phyloP scores from a whole-genome alignment of 2,797 vertebrate species.

The Otus scops region DNA sequence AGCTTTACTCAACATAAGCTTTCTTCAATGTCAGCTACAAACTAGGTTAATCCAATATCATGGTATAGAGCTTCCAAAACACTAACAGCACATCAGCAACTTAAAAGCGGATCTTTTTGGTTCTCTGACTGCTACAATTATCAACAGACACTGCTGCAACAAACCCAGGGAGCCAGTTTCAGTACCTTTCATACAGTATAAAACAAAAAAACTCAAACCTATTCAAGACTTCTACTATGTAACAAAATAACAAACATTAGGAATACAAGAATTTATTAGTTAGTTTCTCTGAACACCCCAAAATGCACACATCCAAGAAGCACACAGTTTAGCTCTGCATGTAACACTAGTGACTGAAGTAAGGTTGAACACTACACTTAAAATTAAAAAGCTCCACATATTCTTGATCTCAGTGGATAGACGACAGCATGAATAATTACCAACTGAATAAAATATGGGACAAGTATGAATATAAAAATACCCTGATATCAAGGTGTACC shows the following conservation, averaged over 20 bases:
- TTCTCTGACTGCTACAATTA: background rate
- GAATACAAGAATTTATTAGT: background rate
- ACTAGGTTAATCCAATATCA: constrained; percentile 2
- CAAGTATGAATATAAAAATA: background rate
- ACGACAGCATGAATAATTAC: background rate
- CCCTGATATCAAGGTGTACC: background rate
- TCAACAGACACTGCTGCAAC: background rate
- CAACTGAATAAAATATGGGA: background rate
- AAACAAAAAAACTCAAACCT: background rate
- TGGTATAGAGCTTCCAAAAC: background rate
- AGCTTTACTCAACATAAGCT: background rate
- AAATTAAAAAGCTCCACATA: background rate
- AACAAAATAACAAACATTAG: background rate
- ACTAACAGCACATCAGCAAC: background rate
- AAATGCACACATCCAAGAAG: background rate
- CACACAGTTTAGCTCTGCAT: background rate
- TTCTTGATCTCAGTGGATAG: background rate
- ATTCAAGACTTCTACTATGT: background rate
- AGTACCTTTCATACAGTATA: background rate
- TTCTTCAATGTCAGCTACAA: background rate
- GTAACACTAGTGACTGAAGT: background rate
- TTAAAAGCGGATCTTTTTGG: background rate
- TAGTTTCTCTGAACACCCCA: background rate
- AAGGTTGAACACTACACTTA: background rate
- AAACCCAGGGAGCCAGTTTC: background rate